Base-by-base conservation (phyloP, 2,113 vertebrate species). In the Arizona elegans region DNA sequence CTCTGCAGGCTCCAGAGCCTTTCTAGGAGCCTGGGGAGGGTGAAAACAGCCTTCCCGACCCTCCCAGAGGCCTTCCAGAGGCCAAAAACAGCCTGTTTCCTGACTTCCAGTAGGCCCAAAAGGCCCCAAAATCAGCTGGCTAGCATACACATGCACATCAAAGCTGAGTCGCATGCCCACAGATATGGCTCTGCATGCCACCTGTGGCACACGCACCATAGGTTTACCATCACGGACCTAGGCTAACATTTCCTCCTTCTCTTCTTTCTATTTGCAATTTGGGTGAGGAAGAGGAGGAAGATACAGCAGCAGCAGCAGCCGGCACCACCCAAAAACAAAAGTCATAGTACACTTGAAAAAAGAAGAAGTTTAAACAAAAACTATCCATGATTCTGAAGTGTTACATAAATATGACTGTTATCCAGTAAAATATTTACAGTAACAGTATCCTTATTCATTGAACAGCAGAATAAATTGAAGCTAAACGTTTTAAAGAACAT, bases 391-490 rank as follows among this genome's bases (percentile, higher is more conserved):
- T 87, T 87, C 3, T 54, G 15, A 19, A 87, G 23, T 17, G 53
- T 90, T 90, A 93, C 87, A 86, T 90, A 95, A 96, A 96, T 95
- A 94, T 50, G 87, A 95, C 65, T 85, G 6, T 53, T 95, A 86
- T 23, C n/a, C 47, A 92, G 58, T 90, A 92, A 55, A 96, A 95
- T 94, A 94, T 95, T 96, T 95, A 92, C 88, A 47, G 92, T n/a
- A 96, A 94, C 38, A 54, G 10, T 33, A 93, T 87, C 58, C 91
- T 43, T 38, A 70, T 90, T 65, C 24, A 8, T 15, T 94, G 89
- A 29, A 93, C 86, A 95, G 93, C 0, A 90, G 47, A 95, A 95
- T 88, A 94, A 96, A 95, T 93, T 47, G 33, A 95, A 96, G 88
- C 19, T 4, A 94, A 92, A 21, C 0, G 38, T 38, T 75, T 58